Evolutionary conservation across 2,797 vertebrate species (phyloP).

Genomic region (Strix occidentalis): DNA sequence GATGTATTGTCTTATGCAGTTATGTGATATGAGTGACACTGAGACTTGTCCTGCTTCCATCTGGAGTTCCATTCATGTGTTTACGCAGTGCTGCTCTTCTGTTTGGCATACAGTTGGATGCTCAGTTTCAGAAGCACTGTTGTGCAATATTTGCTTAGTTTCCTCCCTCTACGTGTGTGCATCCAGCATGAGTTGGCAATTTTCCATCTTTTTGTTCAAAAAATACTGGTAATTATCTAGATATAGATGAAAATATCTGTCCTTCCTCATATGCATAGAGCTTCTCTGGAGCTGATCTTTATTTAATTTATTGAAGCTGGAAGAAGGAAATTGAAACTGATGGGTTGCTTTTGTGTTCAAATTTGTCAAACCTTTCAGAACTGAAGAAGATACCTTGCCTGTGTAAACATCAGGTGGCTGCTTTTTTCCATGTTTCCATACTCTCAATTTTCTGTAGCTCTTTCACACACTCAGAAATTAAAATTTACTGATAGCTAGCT

Average conservation of each 20-base stretch:
- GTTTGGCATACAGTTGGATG: not conserved
- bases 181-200: not conserved
- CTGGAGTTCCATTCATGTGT: not conserved
- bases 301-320: not conserved
- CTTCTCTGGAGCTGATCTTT: not conserved
- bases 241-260: not conserved
- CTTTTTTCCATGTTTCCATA: not conserved
- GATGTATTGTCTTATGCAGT: fast-evolving
- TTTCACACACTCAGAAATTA: not conserved
- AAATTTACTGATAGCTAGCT: not conserved
- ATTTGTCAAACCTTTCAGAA: not conserved
- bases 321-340: not conserved
- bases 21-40: not conserved
- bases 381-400: not conserved
- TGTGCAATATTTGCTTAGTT: not conserved
- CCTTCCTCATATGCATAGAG: not conserved
- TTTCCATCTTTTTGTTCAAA: not conserved
- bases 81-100: not conserved
- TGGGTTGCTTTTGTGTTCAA: not conserved
- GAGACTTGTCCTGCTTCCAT: not conserved
- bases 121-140: not conserved
- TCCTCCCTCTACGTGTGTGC: not conserved
- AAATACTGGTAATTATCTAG: not conserved
- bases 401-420: not conserved
- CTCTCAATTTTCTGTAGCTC: not conserved